Evolutionary conservation across 2,797 vertebrate genomes (phyloP).

Genomic region (Channa striata): DNA sequence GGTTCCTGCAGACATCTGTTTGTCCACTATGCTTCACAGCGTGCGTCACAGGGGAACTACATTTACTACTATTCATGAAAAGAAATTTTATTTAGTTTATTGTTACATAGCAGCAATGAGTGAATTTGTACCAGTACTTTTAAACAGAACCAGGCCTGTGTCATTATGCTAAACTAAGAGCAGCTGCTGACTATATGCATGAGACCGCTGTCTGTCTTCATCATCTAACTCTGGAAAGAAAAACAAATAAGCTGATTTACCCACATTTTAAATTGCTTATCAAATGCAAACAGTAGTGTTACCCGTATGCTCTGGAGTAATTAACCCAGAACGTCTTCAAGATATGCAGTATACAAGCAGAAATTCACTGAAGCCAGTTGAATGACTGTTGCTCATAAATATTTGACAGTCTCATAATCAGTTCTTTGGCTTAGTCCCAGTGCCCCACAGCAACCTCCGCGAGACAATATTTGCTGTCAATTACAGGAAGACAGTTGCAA

Average conservation of each 20-base stretch:
- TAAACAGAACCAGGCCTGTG: too few species aligned
- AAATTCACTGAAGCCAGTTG: slow-evolving; percentile 21
- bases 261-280: slow-evolving; percentile 9
- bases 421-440: slow-evolving; percentile 36
- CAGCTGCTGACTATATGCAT: too few species aligned
- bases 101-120: too few species aligned
- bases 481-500: slow-evolving; percentile 50
- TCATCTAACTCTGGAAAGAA: slow-evolving; percentile 3
- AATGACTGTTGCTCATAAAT: slow-evolving; percentile 49
- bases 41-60: too few species aligned
- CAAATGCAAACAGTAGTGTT: slow-evolving; percentile 8
- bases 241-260: background rate
- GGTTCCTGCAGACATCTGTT: background rate
- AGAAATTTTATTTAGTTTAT: too few species aligned
- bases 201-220: background rate
- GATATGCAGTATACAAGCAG: slow-evolving; percentile 36
- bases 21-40: too few species aligned
- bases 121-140: too few species aligned
- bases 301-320: slow-evolving; percentile 3
- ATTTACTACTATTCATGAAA: too few species aligned
- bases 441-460: slow-evolving; percentile 24
- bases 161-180: background rate
- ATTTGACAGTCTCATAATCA: slow-evolving; percentile 55
- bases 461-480: slow-evolving; percentile 61
- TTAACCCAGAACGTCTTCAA: slow-evolving; percentile 19